phyloP scores from a whole-genome alignment of 2,113 vertebrate genomes.

The Rhea pennata region DNA sequence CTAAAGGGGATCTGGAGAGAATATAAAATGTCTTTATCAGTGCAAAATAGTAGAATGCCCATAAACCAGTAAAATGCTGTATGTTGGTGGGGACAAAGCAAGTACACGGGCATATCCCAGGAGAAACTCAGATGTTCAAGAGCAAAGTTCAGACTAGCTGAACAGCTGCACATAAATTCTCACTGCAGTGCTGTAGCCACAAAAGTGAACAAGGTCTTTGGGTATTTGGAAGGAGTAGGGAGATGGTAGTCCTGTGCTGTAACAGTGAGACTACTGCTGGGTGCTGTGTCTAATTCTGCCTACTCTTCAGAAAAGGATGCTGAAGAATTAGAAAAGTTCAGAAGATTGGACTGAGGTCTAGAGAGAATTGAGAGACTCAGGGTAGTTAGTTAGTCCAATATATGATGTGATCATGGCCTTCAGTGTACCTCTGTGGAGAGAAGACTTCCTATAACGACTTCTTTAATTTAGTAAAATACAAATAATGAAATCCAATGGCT shows the following conservation, averaged over 20 bases:
- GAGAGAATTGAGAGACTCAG: slow-evolving; percentile 23
- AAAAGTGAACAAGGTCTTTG: not conserved
- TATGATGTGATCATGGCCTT: slow-evolving; percentile 44
- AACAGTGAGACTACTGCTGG: accelerated
- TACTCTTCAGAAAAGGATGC: not conserved
- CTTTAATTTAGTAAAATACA: slow-evolving; percentile 59
- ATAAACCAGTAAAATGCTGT: not conserved
- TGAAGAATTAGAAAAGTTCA: slow-evolving; percentile 10
- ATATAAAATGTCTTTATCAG: not conserved
- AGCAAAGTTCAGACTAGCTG: not conserved
- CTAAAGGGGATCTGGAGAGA: not conserved
- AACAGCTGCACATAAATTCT: not conserved
- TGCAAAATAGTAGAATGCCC: not conserved
- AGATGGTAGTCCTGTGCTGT: accelerated
- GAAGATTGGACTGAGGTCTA: slow-evolving; percentile 16
- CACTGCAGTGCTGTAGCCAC: not conserved
- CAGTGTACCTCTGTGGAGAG: slow-evolving; percentile 38
- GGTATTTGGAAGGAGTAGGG: not conserved
- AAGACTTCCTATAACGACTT: slow-evolving; percentile 60
- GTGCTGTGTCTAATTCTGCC: not conserved
- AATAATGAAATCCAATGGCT: slow-evolving; percentile 63
- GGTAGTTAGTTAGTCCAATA: slow-evolving; percentile 42
- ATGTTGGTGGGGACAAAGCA: not conserved
- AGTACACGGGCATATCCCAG: not conserved
- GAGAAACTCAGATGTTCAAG: slow-evolving; percentile 1